These are phyloP conservation scores for Epizoanthus illoricatus DNA, from an alignment of 92 coral and sea anemone species.

Conservation along the genomic window DNA sequence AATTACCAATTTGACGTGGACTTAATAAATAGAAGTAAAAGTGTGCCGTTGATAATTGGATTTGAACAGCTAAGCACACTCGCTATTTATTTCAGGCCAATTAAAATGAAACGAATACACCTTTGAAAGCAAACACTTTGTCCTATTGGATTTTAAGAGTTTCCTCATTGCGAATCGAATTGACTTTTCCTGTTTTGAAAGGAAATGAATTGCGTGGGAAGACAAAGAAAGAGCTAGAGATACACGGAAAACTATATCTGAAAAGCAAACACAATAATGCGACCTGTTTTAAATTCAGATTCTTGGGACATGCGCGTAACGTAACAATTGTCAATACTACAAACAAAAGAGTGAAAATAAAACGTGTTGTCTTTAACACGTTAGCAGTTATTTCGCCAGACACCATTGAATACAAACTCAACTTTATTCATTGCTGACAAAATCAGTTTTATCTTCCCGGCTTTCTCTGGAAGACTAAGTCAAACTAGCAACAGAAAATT, in stretches of 20 bases:
- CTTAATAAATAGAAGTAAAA: too few relatives aligned
- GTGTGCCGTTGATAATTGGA: too few relatives aligned
- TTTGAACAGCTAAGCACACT: slow-evolving; percentile 1
- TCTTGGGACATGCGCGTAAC: neutral
- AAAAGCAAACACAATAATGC: neutral
- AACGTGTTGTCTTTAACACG: neutral
- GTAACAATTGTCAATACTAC: too few relatives aligned
- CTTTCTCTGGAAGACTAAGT: neutral
- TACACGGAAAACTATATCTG: too few relatives aligned
- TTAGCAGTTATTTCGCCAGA: neutral
- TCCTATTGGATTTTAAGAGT: neutral
- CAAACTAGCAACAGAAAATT: too few relatives aligned
- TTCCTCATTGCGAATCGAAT: neutral
- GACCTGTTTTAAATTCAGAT: neutral
- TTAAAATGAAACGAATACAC: neutral
- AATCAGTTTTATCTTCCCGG: too few relatives aligned
- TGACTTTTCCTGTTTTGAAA: neutral
- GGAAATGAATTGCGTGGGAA: too few relatives aligned
- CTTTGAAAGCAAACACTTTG: neutral
- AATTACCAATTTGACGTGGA: slow-evolving; percentile 6
- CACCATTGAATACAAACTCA: neutral
- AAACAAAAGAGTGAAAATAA: neutral
- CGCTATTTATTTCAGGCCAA: neutral
- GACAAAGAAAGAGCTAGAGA: too few relatives aligned
- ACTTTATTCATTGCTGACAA: neutral